These are phyloP conservation scores for Pandemis corylana DNA, from an alignment of 2,888 invertebrate genomes.

Conservation along the genomic window DNA sequence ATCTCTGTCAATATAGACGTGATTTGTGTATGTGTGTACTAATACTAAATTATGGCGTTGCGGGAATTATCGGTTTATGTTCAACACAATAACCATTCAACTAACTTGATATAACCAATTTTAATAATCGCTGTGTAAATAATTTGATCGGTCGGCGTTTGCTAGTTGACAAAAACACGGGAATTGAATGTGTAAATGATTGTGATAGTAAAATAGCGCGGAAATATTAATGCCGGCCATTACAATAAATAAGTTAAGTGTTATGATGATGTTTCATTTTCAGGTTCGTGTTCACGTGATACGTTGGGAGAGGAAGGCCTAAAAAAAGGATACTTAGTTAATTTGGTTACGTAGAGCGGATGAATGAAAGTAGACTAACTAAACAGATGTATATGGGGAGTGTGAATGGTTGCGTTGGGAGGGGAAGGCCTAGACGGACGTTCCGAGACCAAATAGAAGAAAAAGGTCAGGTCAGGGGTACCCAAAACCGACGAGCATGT, in stretches of 20 bases:
- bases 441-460: too few relatives aligned
- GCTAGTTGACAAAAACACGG: slow-evolving; percentile 9
- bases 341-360: too few relatives aligned
- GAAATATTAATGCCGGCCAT: background rate
- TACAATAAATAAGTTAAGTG: background rate
- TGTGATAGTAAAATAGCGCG: background rate
- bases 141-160: slow-evolving; percentile 13
- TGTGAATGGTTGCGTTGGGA: too few relatives aligned
- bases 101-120: background rate
- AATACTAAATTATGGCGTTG: background rate
- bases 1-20: too few relatives aligned
- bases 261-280: background rate
- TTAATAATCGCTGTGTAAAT: background rate
- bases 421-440: too few relatives aligned
- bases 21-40: too few relatives aligned
- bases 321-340: too few relatives aligned
- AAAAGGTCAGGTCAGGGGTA: too few relatives aligned
- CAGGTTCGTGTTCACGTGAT: background rate
- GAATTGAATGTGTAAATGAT: background rate
- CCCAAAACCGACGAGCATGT: too few relatives aligned
- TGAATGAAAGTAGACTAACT: too few relatives aligned
- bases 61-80: background rate
- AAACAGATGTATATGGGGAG: too few relatives aligned
- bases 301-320: too few relatives aligned
- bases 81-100: background rate